Evolutionary conservation across 2,113 vertebrate genomes (phyloP).

Genomic region (Neodon shergylaensis): DNA sequence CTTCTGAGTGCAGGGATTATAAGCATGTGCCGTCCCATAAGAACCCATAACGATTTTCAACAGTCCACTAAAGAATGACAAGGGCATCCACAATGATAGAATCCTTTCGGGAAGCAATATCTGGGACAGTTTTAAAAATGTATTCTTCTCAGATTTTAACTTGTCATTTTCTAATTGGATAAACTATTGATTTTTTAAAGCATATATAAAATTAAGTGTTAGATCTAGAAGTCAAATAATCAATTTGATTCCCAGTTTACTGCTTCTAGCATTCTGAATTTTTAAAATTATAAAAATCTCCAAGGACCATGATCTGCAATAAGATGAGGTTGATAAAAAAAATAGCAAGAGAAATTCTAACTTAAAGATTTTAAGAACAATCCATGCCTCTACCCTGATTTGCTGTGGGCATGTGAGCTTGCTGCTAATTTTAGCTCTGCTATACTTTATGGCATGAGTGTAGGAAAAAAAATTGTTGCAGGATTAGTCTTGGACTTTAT

Average conservation of each 20-base stretch:
- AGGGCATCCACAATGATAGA: accelerated
- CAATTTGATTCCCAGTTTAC: neutral
- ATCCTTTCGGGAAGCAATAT: neutral
- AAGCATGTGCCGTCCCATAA: neutral
- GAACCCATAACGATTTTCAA: neutral
- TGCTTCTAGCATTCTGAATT: neutral
- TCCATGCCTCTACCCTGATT: neutral
- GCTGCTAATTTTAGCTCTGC: neutral
- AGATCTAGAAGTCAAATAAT: neutral
- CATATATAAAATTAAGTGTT: neutral
- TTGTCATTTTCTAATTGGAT: neutral
- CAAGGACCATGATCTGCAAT: neutral
- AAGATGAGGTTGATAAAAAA: neutral
- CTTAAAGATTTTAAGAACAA: neutral
- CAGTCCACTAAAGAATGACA: neutral
- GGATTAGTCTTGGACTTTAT: neutral
- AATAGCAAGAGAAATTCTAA: neutral
- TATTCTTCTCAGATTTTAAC: neutral
- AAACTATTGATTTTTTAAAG: constrained; percentile 11
- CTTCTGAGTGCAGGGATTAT: neutral
- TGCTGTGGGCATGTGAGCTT: neutral
- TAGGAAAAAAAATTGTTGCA: neutral
- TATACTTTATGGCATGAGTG: neutral
- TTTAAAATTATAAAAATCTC: neutral
- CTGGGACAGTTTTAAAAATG: neutral